Percentiles rank a stretch among this genome's conserved stretches.
These are phyloP conservation scores for Rhamnusium bicolor DNA, from an alignment of 2,888 invertebrate genomes.

Conservation along the genomic window DNA sequence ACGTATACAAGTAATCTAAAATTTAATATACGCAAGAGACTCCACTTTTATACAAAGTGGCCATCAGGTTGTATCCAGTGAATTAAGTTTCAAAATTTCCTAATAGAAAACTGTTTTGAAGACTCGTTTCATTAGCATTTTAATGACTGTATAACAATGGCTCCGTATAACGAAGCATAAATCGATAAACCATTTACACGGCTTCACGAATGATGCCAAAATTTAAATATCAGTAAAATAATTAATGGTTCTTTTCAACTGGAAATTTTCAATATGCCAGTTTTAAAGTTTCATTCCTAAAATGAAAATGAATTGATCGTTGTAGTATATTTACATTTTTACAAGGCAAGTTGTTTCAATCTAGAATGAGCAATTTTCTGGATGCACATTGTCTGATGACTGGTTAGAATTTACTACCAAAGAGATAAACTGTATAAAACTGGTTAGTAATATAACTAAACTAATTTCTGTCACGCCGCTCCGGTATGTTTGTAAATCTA, in stretches of 20 bases:
- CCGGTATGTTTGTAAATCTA: no score
- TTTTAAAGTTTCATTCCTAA: neutral
- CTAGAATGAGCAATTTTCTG: neutral
- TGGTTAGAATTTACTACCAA: no score
- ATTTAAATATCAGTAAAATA: slow-evolving; percentile 5
- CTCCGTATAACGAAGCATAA: neutral
- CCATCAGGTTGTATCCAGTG: neutral
- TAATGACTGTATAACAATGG: slow-evolving; percentile 7
- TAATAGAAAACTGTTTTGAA: slow-evolving; percentile 11
- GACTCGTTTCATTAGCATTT: slow-evolving; percentile 3
- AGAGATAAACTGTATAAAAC: no score
- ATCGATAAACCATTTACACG: slow-evolving; percentile 10
- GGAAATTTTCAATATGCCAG: slow-evolving; percentile 8
- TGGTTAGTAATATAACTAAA: no score
- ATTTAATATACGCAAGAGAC: neutral
- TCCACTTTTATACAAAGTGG: neutral
- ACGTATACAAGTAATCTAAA: neutral
- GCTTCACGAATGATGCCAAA: neutral
- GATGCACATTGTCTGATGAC: no score
- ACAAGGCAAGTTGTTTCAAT: neutral
- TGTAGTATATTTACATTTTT: neutral
- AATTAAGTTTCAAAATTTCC: neutral
- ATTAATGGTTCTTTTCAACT: neutral
- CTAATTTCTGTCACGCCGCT: no score
- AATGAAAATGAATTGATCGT: neutral